These are phyloP conservation scores for Spatula versicolor DNA, from an alignment of 2,797 vertebrate species.

Conservation along the genomic window DNA sequence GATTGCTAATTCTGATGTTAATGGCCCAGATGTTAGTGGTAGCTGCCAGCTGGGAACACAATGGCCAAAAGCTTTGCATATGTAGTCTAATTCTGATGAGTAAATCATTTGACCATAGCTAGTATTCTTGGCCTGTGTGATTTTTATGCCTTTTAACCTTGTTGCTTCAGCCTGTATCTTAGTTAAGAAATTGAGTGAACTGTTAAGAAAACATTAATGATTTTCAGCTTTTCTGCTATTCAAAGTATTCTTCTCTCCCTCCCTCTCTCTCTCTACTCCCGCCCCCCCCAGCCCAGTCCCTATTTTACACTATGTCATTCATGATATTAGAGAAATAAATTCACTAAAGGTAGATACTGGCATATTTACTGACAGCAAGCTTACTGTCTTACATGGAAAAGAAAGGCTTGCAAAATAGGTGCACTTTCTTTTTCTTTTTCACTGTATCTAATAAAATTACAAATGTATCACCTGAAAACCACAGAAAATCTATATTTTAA, in stretches of 20 bases:
- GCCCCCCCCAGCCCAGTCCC: background rate
- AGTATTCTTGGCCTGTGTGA: slow-evolving; percentile 64
- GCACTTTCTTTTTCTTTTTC: background rate
- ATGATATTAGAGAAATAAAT: background rate
- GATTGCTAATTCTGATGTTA: slow-evolving; percentile 82
- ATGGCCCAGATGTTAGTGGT: slow-evolving; percentile 79
- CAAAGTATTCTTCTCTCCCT: background rate
- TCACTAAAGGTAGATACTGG: background rate
- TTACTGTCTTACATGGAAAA: background rate
- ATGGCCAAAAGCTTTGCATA: slow-evolving; percentile 77
- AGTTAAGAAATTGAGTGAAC: background rate
- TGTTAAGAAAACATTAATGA: background rate
- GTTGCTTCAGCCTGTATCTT: slow-evolving; percentile 27
- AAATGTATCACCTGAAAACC: background rate
- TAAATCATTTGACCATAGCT: slow-evolving; percentile 79
- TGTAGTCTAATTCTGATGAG: slow-evolving; percentile 77
- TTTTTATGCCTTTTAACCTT: slow-evolving; percentile 53
- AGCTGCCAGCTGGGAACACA: slow-evolving; percentile 79
- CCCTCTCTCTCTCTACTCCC: background rate
- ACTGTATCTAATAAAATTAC: background rate
- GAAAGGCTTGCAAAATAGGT: background rate
- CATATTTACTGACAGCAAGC: background rate
- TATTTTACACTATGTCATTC: background rate
- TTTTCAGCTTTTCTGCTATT: background rate
- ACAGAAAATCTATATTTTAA: background rate